Evolutionary conservation across 2,797 vertebrate species (phyloP).

Genomic region (Sphenodon punctatus): DNA sequence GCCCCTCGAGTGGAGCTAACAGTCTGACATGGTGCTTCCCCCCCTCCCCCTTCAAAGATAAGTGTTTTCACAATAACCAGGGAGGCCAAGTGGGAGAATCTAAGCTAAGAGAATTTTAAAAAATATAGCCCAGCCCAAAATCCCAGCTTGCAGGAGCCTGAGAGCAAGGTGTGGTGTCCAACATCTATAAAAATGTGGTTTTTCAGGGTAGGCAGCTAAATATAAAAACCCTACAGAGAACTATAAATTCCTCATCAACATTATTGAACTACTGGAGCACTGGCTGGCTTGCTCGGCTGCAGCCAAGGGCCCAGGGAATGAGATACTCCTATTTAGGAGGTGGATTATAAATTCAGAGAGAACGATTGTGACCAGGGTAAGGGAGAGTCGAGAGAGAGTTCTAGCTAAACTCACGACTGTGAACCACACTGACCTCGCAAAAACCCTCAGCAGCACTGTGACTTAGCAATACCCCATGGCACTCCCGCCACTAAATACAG

Average conservation of each 20-base stretch:
- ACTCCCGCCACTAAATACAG: too few relatives aligned
- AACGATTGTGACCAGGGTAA: too few relatives aligned
- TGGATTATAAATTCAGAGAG: too few relatives aligned
- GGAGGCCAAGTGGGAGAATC: not conserved
- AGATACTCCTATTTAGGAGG: too few relatives aligned
- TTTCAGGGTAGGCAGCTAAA: slow-evolving; percentile 68
- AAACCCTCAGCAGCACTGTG: too few relatives aligned
- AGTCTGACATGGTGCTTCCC: not conserved
- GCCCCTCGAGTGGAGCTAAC: not conserved
- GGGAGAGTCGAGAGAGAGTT: too few relatives aligned
- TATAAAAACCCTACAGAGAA: slow-evolving; percentile 67
- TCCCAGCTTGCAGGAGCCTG: slow-evolving; percentile 31
- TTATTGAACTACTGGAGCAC: slow-evolving; percentile 59
- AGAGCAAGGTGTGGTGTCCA: slow-evolving; percentile 59
- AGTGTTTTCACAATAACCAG: not conserved
- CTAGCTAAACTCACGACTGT: too few relatives aligned
- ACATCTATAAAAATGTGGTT: slow-evolving; percentile 71
- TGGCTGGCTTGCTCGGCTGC: too few relatives aligned
- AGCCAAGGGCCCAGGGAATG: too few relatives aligned
- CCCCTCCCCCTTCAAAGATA: slow-evolving; percentile 17
- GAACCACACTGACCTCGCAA: too few relatives aligned
- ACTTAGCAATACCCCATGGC: too few relatives aligned
- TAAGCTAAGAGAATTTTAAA: slow-evolving; percentile 26
- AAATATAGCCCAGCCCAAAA: accelerated
- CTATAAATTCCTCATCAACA: slow-evolving; percentile 68